A percentile compares a stretch with the other conserved stretches of the same genome.
These are phyloP conservation scores for Epinephelus malabaricus DNA, from an alignment of 2,797 vertebrate species.

Conservation along the genomic window DNA sequence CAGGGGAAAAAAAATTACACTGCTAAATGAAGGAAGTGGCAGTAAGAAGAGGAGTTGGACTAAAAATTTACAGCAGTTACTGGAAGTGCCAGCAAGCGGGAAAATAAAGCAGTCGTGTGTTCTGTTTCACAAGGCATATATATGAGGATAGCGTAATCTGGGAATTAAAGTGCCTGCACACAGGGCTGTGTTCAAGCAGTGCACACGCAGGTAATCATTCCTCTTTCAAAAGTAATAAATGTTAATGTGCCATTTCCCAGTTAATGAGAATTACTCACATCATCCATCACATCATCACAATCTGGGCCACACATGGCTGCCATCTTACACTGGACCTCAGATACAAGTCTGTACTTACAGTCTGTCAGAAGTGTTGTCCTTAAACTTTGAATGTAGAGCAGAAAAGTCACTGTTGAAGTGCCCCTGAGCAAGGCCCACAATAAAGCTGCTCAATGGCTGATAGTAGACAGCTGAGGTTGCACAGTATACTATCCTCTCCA, in stretches of 20 bases:
- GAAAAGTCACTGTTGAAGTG: background rate
- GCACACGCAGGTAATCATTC: conserved; percentile 63
- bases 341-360: background rate
- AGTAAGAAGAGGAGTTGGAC: conserved; percentile 61
- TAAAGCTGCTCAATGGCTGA: background rate
- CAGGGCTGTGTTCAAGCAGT: conserved; percentile 41
- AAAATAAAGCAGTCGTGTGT: conserved; percentile 80
- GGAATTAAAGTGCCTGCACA: conserved; percentile 64
- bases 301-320: conserved; percentile 76
- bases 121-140: conserved; percentile 72
- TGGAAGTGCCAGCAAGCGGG: conserved; percentile 67
- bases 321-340: conserved; percentile 26
- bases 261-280: conserved; percentile 82
- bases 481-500: background rate
- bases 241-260: conserved; percentile 75
- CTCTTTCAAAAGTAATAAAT: conserved; percentile 77
- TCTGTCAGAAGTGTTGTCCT: background rate
- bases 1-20: conserved; percentile 34
- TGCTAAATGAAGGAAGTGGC: conserved; percentile 44
- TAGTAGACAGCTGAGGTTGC: background rate
- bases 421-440: background rate
- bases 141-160: conserved; percentile 72
- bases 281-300: conserved; percentile 80
- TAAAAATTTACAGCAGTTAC: conserved; percentile 67
- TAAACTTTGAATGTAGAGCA: background rate